Conservation (phyloP, 2,113 vertebrate species). For the Atlantisia rogersi region DNA sequence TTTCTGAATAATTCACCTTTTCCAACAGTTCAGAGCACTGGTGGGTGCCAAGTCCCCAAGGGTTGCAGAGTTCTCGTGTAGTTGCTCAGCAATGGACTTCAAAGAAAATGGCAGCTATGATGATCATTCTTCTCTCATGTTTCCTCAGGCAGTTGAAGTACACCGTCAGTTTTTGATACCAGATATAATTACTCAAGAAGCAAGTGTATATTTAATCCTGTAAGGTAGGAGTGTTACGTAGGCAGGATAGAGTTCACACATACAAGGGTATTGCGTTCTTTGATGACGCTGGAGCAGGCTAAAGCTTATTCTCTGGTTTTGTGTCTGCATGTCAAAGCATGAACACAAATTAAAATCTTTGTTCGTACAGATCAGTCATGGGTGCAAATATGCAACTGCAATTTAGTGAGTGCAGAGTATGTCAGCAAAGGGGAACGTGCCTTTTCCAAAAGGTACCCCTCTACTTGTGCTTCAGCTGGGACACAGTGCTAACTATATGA, state of each 20-base stretch:
- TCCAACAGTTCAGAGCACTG: neutral
- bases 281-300: neutral
- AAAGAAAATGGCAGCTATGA: neutral
- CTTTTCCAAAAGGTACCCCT: neutral
- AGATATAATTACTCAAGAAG: neutral
- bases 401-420: neutral
- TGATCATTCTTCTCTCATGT: neutral
- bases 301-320: neutral
- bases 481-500: neutral
- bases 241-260: neutral
- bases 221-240: neutral
- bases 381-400: neutral
- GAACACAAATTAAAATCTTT: neutral
- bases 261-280: neutral
- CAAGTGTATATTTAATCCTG: conserved; percentile 3
- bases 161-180: neutral
- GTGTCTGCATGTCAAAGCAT: neutral
- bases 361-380: neutral
- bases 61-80: neutral
- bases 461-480: neutral
- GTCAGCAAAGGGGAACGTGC: neutral
- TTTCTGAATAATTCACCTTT: neutral
- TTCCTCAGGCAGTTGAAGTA: neutral
- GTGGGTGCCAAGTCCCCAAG: neutral
- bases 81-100: neutral